Base-by-base conservation (phyloP, 2,797 vertebrate genomes). In the Leptatherina wallacei region DNA sequence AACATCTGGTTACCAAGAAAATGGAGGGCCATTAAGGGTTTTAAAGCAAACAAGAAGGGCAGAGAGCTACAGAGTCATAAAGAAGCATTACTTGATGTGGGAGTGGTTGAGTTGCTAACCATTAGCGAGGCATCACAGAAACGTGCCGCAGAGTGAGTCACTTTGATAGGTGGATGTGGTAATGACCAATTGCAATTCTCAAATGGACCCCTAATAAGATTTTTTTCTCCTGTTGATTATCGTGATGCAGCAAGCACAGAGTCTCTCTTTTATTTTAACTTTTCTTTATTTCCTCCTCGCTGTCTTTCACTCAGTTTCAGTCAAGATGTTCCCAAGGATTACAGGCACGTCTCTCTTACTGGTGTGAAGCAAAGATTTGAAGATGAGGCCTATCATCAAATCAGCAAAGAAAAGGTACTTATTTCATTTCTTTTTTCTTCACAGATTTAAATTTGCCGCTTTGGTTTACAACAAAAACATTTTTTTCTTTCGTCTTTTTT, bases 331-430 rank as follows among this genome's bases (percentile, higher is more conserved):
- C 98, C 98, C 74, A 99, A 96, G 93, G 98, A 99, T 85, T 97
- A 98, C 63, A 93, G 98, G 73, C 96, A 98, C 1, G 94, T 98
- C 51, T 96, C 97, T 55, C 94, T 99, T 57, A 98, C 95, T 0
- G 98, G 97, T 0, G 97, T 99, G 4, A 98, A 96, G 72, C 98
- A 99, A 70, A 94, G 98, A 44, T 99, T 99, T 78, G 97, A 99
- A 87, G 97, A 98, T 29, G 95, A 97, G 22, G 85, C 91, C 44
- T 97, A 95, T 9, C 95, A 95, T 22, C 94, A 95, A 67, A 97
- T 99, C 89, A 96, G 97, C 80, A 97, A 95, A 85, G 96, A 98
- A 33, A 90, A 94, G 93, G 98, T 99, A 77, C 60, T 59, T 61
- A 0, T 18, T 42, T 55, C 18, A 18, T 67, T 7, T 35, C 3